A percentile compares a stretch with the other conserved stretches of the same genome.
Conservation (phyloP, 2,797 vertebrate species). For the Cyclopterus lumpus region DNA sequence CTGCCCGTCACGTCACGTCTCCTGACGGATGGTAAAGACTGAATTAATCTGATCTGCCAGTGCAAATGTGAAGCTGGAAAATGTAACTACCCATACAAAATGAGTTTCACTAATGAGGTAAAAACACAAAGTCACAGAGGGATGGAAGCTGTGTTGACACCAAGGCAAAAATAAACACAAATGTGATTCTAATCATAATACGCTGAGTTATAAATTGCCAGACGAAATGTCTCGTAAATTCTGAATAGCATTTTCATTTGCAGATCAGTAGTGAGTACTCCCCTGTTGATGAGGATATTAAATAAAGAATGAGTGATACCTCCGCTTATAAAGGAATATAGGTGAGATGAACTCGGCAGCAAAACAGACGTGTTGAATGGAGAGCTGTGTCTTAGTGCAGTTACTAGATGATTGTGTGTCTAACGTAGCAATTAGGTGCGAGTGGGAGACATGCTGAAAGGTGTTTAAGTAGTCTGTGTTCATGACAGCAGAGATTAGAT, state of each 20-base stretch:
- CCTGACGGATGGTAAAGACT: neutral
- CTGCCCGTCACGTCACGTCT: slow-evolving; percentile 1
- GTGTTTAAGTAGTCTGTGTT: neutral
- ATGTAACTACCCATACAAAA: slow-evolving; percentile 16
- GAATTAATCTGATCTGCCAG: slow-evolving; percentile 40
- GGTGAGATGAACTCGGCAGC: slow-evolving; percentile 1
- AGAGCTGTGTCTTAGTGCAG: neutral
- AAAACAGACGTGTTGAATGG: neutral
- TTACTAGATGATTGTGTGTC: neutral
- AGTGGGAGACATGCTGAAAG: neutral
- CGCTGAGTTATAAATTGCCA: neutral
- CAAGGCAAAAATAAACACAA: slow-evolving; percentile 9
- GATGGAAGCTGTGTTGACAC: slow-evolving; percentile 7
- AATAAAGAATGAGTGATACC: slow-evolving; percentile 30
- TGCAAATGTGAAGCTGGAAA: slow-evolving; percentile 35
- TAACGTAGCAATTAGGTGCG: neutral
- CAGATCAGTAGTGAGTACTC: slow-evolving; percentile 15
- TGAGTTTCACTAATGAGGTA: neutral
- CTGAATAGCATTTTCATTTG: slow-evolving; percentile 39
- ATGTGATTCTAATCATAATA: slow-evolving; percentile 9
- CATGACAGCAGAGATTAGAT: neutral
- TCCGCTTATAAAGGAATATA: slow-evolving; percentile 1
- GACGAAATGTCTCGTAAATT: slow-evolving; percentile 1
- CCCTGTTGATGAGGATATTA: slow-evolving; percentile 25
- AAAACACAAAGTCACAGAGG: slow-evolving; percentile 8